Percentiles rank a stretch among this genome's conserved stretches.
These are phyloP conservation scores for Axis porcinus DNA, from an alignment of 2,113 vertebrate species.

Conservation along the genomic window DNA sequence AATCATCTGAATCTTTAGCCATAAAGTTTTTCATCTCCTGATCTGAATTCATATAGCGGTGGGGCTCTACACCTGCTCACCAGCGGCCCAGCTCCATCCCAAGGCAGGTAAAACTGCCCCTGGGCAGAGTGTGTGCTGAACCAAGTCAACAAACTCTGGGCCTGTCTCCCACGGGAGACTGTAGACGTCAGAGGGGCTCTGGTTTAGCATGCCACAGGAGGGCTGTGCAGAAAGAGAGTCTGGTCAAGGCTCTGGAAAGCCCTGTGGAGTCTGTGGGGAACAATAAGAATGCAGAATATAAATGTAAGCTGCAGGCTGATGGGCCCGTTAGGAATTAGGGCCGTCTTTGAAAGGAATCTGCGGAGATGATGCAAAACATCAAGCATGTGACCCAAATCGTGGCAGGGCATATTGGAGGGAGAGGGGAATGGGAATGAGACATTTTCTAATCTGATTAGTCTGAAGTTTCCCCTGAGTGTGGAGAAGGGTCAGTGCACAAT, in stretches of 20 bases:
- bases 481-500: slow-evolving; percentile 66
- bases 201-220: slow-evolving; percentile 32
- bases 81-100: not conserved
- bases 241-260: slow-evolving; percentile 61
- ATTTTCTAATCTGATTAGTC: slow-evolving; percentile 72
- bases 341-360: slow-evolving; percentile 72
- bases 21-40: not conserved
- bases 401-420: slow-evolving; percentile 64
- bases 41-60: not conserved
- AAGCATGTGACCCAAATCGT: slow-evolving; percentile 74
- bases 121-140: not conserved
- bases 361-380: slow-evolving; percentile 71
- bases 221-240: slow-evolving; percentile 47
- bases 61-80: not conserved
- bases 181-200: slow-evolving; percentile 52
- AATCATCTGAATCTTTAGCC: not conserved
- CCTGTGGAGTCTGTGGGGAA: slow-evolving; percentile 69
- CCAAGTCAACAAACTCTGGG: slow-evolving; percentile 14
- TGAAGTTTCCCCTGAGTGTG: slow-evolving; percentile 64
- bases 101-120: slow-evolving; percentile 36
- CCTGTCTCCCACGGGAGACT: slow-evolving; percentile 35
- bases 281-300: slow-evolving; percentile 74
- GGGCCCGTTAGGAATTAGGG: slow-evolving; percentile 71
- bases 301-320: slow-evolving; percentile 69
- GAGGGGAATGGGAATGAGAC: slow-evolving; percentile 70